phyloP scores from a whole-genome alignment of 2,113 vertebrate genomes.

The Apteryx mantelli region DNA sequence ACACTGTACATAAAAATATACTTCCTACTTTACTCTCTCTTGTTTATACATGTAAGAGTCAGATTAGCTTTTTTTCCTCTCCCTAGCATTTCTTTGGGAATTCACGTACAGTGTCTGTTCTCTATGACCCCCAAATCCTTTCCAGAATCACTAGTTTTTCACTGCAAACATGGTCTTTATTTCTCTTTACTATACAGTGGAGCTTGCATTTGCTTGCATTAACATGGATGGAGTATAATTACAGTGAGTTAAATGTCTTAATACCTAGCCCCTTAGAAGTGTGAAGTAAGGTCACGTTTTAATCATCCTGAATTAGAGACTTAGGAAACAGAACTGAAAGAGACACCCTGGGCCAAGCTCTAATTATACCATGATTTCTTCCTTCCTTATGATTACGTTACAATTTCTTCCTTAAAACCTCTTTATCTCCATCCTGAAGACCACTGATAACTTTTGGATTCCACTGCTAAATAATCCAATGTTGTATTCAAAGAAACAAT shows the following conservation, averaged over 20 bases:
- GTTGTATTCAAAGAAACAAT: not conserved
- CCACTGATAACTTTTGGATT: not conserved
- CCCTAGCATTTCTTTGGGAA: not conserved
- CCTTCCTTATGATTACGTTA: not conserved
- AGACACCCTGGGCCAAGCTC: not conserved
- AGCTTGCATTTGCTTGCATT: not conserved
- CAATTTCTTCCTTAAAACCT: not conserved
- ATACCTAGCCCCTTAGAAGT: not conserved
- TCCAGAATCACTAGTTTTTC: not conserved
- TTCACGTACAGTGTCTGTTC: not conserved
- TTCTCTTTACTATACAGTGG: not conserved
- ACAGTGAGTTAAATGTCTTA: not conserved
- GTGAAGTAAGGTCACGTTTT: not conserved
- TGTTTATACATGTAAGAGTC: not conserved
- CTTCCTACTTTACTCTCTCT: not conserved
- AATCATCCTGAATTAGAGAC: not conserved
- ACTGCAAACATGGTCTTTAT: not conserved
- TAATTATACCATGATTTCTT: not conserved
- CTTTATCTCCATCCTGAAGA: not conserved
- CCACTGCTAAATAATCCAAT: not conserved
- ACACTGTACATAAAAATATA: not conserved
- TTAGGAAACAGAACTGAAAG: not conserved
- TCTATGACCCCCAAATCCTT: not conserved
- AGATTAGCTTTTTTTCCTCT: not conserved
- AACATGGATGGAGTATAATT: not conserved